Evolutionary conservation across 2,113 vertebrate species (phyloP).

Genomic region (Vombatus ursinus): DNA sequence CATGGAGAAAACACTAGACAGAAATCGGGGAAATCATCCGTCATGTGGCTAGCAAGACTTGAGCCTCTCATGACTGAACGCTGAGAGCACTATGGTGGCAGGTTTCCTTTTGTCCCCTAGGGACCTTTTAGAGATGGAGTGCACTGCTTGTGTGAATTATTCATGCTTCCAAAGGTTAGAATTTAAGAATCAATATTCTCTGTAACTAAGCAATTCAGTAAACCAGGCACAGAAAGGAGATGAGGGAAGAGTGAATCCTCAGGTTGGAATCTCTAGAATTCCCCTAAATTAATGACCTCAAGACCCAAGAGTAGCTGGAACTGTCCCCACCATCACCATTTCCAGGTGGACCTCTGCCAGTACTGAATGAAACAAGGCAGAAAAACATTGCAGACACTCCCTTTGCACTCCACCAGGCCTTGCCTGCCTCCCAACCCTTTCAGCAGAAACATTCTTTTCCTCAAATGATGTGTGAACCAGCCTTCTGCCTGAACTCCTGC

Average conservation of each 20-base stretch:
- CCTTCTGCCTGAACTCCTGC: neutral
- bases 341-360: neutral
- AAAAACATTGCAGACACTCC: neutral
- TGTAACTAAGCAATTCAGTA: neutral
- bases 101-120: neutral
- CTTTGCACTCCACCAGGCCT: neutral
- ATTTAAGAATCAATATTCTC: neutral
- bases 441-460: neutral
- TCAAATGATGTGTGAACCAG: neutral
- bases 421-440: neutral
- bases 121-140: neutral
- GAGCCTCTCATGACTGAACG: neutral
- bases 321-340: neutral
- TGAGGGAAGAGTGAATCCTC: neutral
- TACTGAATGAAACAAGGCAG: neutral
- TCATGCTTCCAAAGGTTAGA: neutral
- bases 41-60: neutral
- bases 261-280: neutral
- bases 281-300: neutral
- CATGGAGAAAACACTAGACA: neutral
- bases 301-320: neutral
- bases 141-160: neutral
- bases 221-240: neutral
- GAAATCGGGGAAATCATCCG: neutral
- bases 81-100: neutral